A percentile compares a stretch with the other conserved stretches of the same genome.
Conservation (phyloP, 37 sponge, comb jelly and placozoan genomes). For the Mnemiopsis leidyi region DNA sequence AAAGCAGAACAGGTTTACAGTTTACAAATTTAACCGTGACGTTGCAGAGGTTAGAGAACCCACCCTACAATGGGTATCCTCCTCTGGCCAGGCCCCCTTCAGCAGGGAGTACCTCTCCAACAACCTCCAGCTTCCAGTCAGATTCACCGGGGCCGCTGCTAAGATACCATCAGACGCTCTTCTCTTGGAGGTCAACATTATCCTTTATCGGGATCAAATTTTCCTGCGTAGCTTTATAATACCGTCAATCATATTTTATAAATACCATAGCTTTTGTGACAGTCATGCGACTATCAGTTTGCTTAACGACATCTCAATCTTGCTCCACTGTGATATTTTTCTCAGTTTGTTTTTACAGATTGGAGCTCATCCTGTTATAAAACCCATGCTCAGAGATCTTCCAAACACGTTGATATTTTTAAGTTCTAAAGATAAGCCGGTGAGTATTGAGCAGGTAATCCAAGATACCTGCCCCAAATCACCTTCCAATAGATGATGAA, state of each 20-base stretch:
- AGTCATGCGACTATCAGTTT: no score
- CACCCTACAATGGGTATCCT: background rate
- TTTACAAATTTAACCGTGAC: no score
- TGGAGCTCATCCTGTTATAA: constrained; percentile 22
- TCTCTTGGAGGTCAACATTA: background rate
- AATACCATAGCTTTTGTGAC: no score
- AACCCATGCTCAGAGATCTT: constrained; percentile 27
- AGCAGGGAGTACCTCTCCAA: background rate
- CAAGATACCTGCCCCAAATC: no score
- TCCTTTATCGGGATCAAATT: no score
- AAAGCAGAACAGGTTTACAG: no score
- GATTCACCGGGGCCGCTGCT: constrained; percentile 8
- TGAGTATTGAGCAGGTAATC: no score
- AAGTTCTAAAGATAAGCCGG: background rate
- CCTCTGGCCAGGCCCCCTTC: constrained; percentile 1
- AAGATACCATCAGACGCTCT: background rate
- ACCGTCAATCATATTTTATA: no score
- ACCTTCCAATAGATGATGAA: no score
- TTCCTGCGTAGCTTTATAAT: no score
- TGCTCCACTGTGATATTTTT: no score
- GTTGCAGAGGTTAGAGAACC: constrained; percentile 1
- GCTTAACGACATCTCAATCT: no score
- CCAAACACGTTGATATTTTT: background rate
- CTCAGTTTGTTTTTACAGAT: background rate
- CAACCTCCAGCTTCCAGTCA: constrained; percentile 31